Evolutionary conservation across 2,113 vertebrate genomes (phyloP), one percentile per base, ranked within the genome.

Genomic region (Hippocampus guttulatus): DNA sequence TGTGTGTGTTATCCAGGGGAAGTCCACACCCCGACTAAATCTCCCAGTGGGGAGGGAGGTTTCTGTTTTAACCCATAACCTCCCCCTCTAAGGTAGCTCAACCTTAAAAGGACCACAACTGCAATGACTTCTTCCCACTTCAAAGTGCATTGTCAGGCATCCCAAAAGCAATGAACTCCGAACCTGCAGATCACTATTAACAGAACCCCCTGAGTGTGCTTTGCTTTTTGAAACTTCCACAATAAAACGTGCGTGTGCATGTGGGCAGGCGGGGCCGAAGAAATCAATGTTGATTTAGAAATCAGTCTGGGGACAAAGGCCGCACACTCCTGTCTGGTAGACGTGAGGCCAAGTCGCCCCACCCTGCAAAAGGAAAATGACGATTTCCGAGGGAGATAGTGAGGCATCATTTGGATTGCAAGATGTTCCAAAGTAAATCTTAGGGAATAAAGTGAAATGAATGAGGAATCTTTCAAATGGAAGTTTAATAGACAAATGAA

Each of bases 1-100:
- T 58, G 40, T 25, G 43, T 60, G 43, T 71, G 49, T 71, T 64
- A 68, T 73, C 70, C 63, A 70, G 70, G 82, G 85, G 84, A 86
- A 87, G 81, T 70, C 52, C 63, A 81, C 84, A 71, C 82, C 82
- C 81, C 74, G 71, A 79, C 71, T 77, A 75, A 68, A 54, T 71
- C 64, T 76, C 74, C 76, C 77, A 52, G 21, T 43, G 70, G 72
- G 68, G 64, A 69, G 47, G 80, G 75, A 78, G 70, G 79, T 75
- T 73, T 64, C 69, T 25, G 38, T 70, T 80, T 76, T 81, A 76
- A 84, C 74, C 77, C 77, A 33, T 83, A 47, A 77, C 74, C 62
- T 70, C 38, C 77, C 74, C 67, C 66, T 66, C 54, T 74, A 65
- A 57, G 67, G 65, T 78, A 75, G 72, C 74, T 85, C 73, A 74